Conservation (phyloP, 2,888 invertebrate genomes). For the Oegoconia quadripuncta region DNA sequence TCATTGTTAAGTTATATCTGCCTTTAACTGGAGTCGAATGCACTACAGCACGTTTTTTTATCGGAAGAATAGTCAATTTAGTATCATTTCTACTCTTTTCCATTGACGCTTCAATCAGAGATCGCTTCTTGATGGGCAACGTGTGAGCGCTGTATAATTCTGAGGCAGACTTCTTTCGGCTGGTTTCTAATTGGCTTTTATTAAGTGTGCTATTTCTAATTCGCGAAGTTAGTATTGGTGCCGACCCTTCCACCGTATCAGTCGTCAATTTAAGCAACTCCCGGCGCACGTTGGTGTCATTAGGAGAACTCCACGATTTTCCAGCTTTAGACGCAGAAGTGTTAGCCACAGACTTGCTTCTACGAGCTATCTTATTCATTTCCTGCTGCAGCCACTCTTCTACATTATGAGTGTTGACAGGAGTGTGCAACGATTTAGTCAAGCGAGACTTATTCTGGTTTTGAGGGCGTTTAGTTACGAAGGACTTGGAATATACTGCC, state of each 20-base stretch:
- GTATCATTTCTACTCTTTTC: constrained; percentile 1
- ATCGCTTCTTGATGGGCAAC: constrained; percentile 60
- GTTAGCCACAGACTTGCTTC: constrained; percentile 16
- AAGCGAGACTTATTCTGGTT: constrained; percentile 25
- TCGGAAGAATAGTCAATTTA: constrained; percentile 29
- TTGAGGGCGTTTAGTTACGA: constrained; percentile 23
- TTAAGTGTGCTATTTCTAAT: constrained; percentile 28
- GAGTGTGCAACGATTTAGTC: constrained; percentile 37
- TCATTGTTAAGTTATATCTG: constrained; percentile 23
- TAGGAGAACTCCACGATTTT: constrained; percentile 3
- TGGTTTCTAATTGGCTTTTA: constrained; percentile 3
- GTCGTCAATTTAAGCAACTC: constrained; percentile 47
- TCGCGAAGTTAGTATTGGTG: constrained; percentile 31
- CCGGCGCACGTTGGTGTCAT: constrained; percentile 17
- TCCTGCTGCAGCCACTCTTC: constrained; percentile 53
- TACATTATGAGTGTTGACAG: constrained; percentile 38
- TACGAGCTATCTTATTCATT: constrained; percentile 31
- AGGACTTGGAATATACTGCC: constrained; percentile 52
- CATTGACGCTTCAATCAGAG: constrained; percentile 24
- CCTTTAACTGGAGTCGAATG: constrained; percentile 65
- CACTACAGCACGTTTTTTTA: constrained; percentile 50
- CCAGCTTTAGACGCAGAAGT: background rate
- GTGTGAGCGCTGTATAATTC: constrained; percentile 38
- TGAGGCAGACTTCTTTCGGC: constrained; percentile 31
- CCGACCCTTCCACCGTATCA: constrained; percentile 40